These are phyloP conservation scores for Ictalurus furcatus DNA, from an alignment of 2,113 vertebrate species.

Conservation along the genomic window DNA sequence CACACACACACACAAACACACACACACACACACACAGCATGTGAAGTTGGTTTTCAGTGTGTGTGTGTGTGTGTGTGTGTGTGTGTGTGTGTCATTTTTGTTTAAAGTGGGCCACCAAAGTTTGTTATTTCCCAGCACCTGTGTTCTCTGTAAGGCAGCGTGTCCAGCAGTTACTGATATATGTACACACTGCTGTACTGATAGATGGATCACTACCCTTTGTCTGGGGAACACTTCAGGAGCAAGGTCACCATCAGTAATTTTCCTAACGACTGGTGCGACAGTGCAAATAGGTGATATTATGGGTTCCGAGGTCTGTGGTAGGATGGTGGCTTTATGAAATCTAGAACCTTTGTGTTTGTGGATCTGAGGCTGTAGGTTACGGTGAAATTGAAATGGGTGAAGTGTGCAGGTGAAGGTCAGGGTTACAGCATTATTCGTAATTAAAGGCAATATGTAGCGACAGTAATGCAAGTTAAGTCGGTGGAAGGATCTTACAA, in stretches of 20 bases:
- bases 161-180: neutral
- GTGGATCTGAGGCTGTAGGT: too few species aligned
- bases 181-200: neutral
- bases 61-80: neutral
- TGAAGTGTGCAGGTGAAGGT: neutral
- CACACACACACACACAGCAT: constrained; percentile 19
- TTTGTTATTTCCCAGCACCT: neutral
- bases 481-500: neutral
- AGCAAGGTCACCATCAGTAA: neutral
- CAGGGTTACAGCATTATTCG: neutral
- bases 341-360: too few species aligned
- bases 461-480: neutral
- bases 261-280: too few species aligned
- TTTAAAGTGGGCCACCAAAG: too few species aligned
- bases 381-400: too few species aligned
- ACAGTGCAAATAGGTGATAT: too few species aligned
- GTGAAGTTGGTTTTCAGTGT: neutral
- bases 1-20: constrained; percentile 3
- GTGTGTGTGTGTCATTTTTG: too few species aligned
- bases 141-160: neutral
- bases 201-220: neutral
- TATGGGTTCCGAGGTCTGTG: neutral
- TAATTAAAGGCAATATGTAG: neutral
- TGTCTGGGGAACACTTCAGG: too few species aligned
- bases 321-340: too few species aligned